Conservation (phyloP, 1,140 invertebrate species). For the Theocolax elegans region DNA sequence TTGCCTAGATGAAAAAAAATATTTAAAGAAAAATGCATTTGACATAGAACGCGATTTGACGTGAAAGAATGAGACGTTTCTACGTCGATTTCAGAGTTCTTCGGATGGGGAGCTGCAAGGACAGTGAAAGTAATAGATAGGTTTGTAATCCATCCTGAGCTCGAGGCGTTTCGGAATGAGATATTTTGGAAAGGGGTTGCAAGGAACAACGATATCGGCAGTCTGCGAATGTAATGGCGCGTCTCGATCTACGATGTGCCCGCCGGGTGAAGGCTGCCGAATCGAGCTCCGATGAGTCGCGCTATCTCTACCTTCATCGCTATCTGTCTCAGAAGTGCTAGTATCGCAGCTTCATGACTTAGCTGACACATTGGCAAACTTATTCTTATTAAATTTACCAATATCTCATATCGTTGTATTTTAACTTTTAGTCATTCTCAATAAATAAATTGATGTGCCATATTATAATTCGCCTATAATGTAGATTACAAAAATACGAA, state of each 20-base stretch:
- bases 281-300: constrained; percentile 36
- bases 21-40: too few relatives aligned
- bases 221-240: constrained; percentile 67
- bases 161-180: constrained; percentile 66
- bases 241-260: constrained; percentile 63
- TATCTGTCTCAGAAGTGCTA: neutral
- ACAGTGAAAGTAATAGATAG: constrained; percentile 67
- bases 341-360: neutral
- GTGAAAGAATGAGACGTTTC: constrained; percentile 39
- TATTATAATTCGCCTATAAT: too few relatives aligned
- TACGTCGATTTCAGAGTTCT: constrained; percentile 54
- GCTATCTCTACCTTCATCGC: constrained; percentile 44
- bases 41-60: neutral
- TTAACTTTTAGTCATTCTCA: too few relatives aligned
- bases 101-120: constrained; percentile 48
- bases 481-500: too few relatives aligned
- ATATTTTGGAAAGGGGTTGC: constrained; percentile 64
- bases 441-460: too few relatives aligned
- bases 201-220: constrained; percentile 63
- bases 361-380: constrained; percentile 6
- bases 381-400: neutral
- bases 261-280: constrained; percentile 56
- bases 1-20: too few relatives aligned
- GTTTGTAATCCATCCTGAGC: constrained; percentile 68
- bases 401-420: neutral